phyloP scores from a whole-genome alignment of 1,140 invertebrate genomes.

The Eupristina koningsbergeri region DNA sequence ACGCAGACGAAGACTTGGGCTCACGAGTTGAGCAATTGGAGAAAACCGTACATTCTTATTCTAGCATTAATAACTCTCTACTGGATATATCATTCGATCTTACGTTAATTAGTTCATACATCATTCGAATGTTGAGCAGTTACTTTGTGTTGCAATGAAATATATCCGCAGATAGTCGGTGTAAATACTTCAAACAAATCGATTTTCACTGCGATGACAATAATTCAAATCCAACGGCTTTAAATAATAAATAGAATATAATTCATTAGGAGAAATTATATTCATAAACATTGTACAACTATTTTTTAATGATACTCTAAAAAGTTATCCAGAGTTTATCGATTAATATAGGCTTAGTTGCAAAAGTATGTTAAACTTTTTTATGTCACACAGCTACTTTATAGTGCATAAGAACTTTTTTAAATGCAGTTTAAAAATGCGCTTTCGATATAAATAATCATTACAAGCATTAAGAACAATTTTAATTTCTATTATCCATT shows the following conservation, averaged over 20 bases:
- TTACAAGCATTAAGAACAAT: not conserved
- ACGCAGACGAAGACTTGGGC: too few species aligned
- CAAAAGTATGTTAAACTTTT: not conserved
- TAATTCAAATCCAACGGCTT: not conserved
- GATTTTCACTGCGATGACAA: not conserved
- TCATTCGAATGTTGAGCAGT: not conserved
- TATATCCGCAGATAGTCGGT: too few species aligned
- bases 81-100: not conserved
- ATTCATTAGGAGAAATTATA: not conserved
- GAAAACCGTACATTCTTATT: not conserved
- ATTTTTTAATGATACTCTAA: not conserved
- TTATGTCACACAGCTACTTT: not conserved
- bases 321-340: not conserved
- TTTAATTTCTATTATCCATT: not conserved
- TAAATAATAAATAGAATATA: not conserved
- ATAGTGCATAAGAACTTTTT: not conserved
- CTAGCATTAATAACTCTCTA: not conserved
- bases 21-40: not conserved
- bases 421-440: not conserved
- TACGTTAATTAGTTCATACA: not conserved
- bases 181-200: too few species aligned
- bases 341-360: not conserved
- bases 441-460: not conserved
- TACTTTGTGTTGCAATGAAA: not conserved
- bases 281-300: not conserved